A percentile compares a stretch with the other conserved stretches of the same genome.
phyloP scores from a whole-genome alignment of 2,113 vertebrate genomes.

The Oreotrochilus melanogaster region DNA sequence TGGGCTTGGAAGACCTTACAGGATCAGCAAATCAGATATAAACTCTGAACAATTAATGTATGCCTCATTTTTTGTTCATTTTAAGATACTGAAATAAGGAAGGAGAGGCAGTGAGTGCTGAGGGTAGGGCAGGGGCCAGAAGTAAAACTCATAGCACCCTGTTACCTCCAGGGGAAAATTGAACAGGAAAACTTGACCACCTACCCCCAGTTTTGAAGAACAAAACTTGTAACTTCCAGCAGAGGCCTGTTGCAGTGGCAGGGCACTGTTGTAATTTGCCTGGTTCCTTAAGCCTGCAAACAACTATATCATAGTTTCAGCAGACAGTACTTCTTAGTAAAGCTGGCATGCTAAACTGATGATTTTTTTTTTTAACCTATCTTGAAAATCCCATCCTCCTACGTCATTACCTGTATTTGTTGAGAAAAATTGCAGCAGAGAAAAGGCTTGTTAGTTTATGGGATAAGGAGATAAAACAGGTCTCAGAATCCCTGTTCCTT shows the following conservation, averaged over 20 bases:
- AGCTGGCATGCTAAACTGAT: not conserved
- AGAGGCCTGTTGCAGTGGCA: not conserved
- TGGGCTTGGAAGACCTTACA: accelerated
- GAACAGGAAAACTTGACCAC: not conserved
- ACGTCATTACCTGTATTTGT: not conserved
- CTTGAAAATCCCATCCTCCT: constrained; percentile 7
- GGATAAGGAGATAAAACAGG: not conserved
- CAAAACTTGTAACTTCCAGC: not conserved
- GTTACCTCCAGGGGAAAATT: not conserved
- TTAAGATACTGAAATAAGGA: not conserved
- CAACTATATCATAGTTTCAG: not conserved
- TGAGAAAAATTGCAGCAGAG: not conserved
- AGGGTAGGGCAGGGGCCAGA: not conserved
- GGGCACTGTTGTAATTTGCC: not conserved
- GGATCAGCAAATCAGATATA: not conserved
- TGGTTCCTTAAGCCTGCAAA: not conserved
- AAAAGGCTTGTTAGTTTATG: constrained; percentile 29
- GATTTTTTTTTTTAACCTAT: not conserved
- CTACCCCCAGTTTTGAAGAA: not conserved
- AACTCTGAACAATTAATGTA: not conserved
- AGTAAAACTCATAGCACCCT: not conserved
- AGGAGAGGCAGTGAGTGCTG: not conserved
- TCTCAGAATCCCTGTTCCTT: not conserved
- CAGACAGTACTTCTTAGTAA: not conserved
- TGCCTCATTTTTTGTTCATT: not conserved